Evolutionary conservation across 2,797 vertebrate genomes (phyloP).

Genomic region (Hippoglossus hippoglossus): DNA sequence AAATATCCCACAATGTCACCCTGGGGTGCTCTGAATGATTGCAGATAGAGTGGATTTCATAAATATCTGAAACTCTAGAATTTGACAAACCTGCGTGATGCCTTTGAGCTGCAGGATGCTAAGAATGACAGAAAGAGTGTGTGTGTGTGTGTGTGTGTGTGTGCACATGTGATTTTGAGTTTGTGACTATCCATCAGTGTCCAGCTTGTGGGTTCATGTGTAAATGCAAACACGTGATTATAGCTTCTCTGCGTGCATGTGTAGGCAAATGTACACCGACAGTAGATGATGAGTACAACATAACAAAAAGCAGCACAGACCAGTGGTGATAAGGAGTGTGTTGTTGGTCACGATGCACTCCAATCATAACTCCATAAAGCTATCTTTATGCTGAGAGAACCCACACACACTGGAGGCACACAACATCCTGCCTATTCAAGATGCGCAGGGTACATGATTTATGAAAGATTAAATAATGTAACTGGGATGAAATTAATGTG

Average conservation of each 20-base stretch:
- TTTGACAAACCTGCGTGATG: conserved; percentile 63
- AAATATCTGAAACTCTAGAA: conserved; percentile 81
- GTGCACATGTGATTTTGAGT: conserved; percentile 10
- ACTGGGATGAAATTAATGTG: conserved; percentile 54
- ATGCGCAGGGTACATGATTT: conserved; percentile 61
- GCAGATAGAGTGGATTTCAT: conserved; percentile 81
- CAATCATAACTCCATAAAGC: conserved; percentile 71
- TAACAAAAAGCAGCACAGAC: conserved; percentile 40
- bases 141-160: not conserved
- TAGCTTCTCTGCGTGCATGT: not conserved
- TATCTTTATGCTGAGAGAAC: conserved; percentile 71
- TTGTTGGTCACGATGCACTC: conserved; percentile 73
- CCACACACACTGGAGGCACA: conserved; percentile 59
- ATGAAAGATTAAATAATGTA: conserved; percentile 68
- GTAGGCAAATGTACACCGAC: conserved; percentile 11
- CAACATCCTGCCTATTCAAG: conserved; percentile 60
- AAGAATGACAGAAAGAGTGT: conserved; percentile 24
- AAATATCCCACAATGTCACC: conserved; percentile 85
- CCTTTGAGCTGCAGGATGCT: conserved; percentile 56
- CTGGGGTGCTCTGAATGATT: conserved; percentile 78
- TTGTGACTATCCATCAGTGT: conserved; percentile 5
- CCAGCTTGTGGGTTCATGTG: not conserved
- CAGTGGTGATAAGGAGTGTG: conserved; percentile 66
- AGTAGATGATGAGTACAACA: conserved; percentile 13
- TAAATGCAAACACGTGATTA: not conserved